Conservation (phyloP, 2,888 invertebrate genomes). For the Caenorhabditis zanzibari region DNA sequence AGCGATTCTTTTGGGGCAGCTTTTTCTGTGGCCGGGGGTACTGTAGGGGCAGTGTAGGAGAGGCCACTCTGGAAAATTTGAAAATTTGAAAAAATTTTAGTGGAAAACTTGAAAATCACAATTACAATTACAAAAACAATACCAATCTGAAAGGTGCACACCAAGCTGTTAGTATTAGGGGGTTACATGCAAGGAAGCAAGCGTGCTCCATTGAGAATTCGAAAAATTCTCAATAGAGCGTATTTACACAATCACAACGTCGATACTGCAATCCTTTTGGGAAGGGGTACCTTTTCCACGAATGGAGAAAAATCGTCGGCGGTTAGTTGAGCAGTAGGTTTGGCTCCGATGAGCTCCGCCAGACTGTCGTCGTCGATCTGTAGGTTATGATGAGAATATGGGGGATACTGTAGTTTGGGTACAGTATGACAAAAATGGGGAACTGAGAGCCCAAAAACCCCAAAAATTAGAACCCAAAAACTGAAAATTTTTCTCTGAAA, state of each 20-base stretch:
- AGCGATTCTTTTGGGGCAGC: constrained; percentile 72
- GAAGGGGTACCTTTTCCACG: constrained; percentile 42
- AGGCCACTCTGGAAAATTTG: constrained; percentile 72
- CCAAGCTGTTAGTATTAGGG: background rate
- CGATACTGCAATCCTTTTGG: background rate
- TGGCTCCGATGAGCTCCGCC: constrained; percentile 78
- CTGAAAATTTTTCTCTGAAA: too few relatives aligned
- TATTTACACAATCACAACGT: constrained; percentile 28
- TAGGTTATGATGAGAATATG: background rate
- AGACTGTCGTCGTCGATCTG: constrained; percentile 82
- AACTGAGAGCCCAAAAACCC: constrained; percentile 30
- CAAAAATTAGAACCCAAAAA: background rate
- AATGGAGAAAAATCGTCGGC: constrained; percentile 53
- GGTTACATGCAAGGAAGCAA: too few relatives aligned
- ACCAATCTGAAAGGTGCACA: constrained; percentile 1
- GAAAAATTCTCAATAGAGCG: background rate
- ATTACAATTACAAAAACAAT: constrained; percentile 20
- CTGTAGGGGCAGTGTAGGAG: constrained; percentile 67
- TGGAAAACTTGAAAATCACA: background rate
- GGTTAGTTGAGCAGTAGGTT: background rate
- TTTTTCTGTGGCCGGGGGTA: constrained; percentile 41
- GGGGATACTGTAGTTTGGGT: background rate
- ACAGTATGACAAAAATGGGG: background rate
- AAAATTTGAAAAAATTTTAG: background rate
- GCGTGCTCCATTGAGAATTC: background rate